Conservation (phyloP, 1,140 invertebrate species). For the Chrysomallon squamiferum region DNA sequence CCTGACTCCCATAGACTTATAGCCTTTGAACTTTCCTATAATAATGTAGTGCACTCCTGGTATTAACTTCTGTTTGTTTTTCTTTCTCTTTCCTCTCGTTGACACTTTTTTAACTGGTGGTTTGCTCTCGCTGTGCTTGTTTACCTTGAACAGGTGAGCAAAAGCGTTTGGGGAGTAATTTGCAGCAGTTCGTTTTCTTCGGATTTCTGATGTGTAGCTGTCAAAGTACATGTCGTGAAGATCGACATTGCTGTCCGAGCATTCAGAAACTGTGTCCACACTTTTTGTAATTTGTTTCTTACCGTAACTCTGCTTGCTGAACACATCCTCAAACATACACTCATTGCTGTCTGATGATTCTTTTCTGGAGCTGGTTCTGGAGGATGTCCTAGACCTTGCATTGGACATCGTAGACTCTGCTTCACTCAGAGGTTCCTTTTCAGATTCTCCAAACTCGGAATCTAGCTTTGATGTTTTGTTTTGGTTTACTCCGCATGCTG, state of each 20-base stretch:
- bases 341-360: constrained; percentile 15
- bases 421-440: background rate
- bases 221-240: too few species aligned
- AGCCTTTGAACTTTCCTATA: constrained; percentile 50
- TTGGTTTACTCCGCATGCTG: too few species aligned
- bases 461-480: too few species aligned
- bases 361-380: constrained; percentile 18
- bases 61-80: constrained; percentile 12
- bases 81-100: constrained; percentile 16
- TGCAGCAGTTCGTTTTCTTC: background rate
- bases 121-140: constrained; percentile 4
- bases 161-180: constrained; percentile 9
- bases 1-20: constrained; percentile 41
- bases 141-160: background rate
- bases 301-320: too few species aligned
- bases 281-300: too few species aligned
- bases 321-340: background rate
- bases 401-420: constrained; percentile 8
- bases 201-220: background rate
- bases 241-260: background rate
- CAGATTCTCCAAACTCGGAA: background rate
- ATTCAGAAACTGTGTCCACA: too few species aligned
- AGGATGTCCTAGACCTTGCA: background rate
- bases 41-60: constrained; percentile 47
- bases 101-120: constrained; percentile 8